These are phyloP conservation scores for Xiphorhynchus elegans DNA, from an alignment of 2,113 vertebrate species.

Conservation along the genomic window DNA sequence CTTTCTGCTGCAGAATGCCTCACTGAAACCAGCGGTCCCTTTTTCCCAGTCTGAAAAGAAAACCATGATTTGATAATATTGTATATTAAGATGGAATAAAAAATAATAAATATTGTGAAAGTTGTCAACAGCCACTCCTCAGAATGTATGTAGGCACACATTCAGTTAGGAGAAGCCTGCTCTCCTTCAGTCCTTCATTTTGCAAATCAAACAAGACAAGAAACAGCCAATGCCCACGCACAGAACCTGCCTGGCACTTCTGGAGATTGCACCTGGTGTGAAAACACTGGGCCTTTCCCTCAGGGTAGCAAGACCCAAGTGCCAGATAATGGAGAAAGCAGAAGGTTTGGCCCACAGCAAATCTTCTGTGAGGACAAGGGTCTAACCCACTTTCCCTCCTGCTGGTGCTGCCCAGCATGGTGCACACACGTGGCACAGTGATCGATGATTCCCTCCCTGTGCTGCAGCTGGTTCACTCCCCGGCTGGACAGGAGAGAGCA, in stretches of 20 bases:
- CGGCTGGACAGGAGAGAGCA: neutral
- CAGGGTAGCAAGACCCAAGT: neutral
- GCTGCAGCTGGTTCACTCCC: neutral
- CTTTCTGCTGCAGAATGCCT: neutral
- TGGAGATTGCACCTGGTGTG: neutral
- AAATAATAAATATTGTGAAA: neutral
- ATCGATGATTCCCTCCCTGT: neutral
- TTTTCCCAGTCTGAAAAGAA: neutral
- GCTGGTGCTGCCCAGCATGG: fast-evolving
- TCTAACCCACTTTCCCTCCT: neutral
- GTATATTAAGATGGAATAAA: neutral
- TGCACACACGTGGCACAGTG: fast-evolving
- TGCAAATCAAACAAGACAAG: neutral
- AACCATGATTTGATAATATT: neutral
- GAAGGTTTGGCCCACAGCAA: neutral
- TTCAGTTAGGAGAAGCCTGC: neutral
- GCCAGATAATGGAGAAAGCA: neutral
- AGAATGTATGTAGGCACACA: neutral
- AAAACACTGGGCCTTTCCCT: neutral
- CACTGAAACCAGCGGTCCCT: neutral
- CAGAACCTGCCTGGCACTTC: neutral
- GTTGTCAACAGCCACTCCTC: neutral
- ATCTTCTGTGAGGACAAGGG: neutral
- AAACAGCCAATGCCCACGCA: neutral
- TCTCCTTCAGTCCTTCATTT: neutral